Evolutionary conservation across 2,888 invertebrate genomes (phyloP).

Genomic region (Cerastoderma edule): DNA sequence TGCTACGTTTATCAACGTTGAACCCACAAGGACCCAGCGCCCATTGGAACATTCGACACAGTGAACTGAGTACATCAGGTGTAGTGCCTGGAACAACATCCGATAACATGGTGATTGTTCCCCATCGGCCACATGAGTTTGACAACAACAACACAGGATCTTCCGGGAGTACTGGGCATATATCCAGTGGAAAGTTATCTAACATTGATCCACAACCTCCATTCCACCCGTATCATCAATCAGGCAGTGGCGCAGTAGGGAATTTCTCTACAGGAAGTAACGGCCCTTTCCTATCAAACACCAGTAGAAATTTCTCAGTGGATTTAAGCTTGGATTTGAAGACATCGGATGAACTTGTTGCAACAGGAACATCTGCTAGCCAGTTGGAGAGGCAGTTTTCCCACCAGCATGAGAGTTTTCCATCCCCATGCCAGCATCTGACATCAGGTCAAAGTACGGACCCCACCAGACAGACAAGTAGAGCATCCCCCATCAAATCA

Average conservation of each 20-base stretch:
- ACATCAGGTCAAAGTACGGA: slow-evolving; percentile 5
- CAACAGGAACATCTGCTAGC: not conserved
- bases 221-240: not conserved
- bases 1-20: slow-evolving; percentile 24
- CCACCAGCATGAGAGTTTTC: not conserved
- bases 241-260: not conserved
- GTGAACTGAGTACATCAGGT: slow-evolving; percentile 45
- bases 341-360: not conserved
- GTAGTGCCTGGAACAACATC: slow-evolving; percentile 45
- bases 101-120: slow-evolving; percentile 45
- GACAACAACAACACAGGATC: slow-evolving; percentile 53
- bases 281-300: not conserved
- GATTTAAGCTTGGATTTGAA: not conserved
- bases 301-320: not conserved
- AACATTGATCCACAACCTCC: slow-evolving; percentile 9
- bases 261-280: slow-evolving; percentile 16
- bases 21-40: slow-evolving; percentile 30
- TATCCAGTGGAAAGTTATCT: slow-evolving; percentile 13
- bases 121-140: slow-evolving; percentile 19
- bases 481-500: not conserved
- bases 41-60: slow-evolving; percentile 53
- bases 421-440: not conserved
- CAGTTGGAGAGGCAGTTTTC: not conserved
- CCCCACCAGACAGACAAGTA: not conserved
- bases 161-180: slow-evolving; percentile 37